Conservation (phyloP, 2,113 vertebrate genomes). For the Tragelaphus scriptus region DNA sequence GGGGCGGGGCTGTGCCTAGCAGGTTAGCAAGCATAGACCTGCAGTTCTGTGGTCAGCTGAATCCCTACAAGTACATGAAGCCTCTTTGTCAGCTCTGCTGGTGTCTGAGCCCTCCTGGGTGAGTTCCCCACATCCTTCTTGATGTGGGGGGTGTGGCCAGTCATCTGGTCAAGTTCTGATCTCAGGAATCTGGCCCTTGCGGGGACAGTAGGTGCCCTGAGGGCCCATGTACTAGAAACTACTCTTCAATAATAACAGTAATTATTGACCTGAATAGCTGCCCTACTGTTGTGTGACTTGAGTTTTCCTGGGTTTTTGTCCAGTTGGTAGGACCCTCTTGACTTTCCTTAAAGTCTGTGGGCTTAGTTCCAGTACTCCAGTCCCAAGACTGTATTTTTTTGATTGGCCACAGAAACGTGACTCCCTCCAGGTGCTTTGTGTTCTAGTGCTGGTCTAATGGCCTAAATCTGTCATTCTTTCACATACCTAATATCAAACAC, state of each 20-base stretch:
- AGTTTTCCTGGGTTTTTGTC: neutral
- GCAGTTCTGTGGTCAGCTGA: neutral
- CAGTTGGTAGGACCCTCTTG: neutral
- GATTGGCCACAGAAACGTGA: neutral
- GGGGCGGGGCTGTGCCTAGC: neutral
- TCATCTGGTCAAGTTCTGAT: neutral
- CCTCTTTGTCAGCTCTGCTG: neutral
- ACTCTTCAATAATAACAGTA: neutral
- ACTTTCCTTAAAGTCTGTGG: neutral
- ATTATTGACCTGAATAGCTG: neutral
- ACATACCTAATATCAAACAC: neutral
- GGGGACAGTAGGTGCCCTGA: neutral
- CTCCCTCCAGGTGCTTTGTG: neutral
- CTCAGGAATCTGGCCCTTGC: neutral
- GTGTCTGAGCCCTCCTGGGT: neutral
- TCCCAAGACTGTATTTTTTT: neutral
- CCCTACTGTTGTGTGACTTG: slow-evolving; percentile 15
- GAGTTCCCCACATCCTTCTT: neutral
- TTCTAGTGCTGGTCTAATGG: neutral
- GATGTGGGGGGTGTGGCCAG: neutral
- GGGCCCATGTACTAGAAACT: neutral
- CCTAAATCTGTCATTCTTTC: neutral
- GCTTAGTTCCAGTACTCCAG: neutral
- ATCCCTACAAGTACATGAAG: neutral
- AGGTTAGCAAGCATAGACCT: neutral